Percentiles rank a stretch among this genome's conserved stretches.
Conservation (phyloP, 2,888 invertebrate genomes). For the Cephalotes varians region DNA sequence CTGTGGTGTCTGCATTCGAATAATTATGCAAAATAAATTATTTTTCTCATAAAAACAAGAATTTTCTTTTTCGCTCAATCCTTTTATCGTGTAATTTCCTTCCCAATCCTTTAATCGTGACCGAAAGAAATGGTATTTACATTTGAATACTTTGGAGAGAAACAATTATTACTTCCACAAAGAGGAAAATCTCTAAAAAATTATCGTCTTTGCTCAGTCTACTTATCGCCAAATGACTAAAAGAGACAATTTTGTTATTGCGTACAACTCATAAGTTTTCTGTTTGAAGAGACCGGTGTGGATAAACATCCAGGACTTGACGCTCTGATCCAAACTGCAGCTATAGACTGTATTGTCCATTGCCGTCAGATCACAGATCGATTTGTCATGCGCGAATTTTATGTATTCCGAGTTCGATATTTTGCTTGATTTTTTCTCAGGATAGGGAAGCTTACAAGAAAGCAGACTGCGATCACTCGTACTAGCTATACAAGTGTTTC, state of each 20-base stretch:
- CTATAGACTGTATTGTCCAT: slow-evolving; percentile 87
- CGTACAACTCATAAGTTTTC: slow-evolving; percentile 85
- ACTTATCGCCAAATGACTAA: slow-evolving; percentile 39
- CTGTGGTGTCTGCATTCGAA: no score
- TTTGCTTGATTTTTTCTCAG: slow-evolving; percentile 66
- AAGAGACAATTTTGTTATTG: slow-evolving; percentile 61
- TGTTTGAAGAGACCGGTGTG: slow-evolving; percentile 85
- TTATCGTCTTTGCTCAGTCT: slow-evolving; percentile 63
- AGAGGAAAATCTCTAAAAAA: no score
- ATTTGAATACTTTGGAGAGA: slow-evolving; percentile 9
- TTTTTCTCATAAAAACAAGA: no score
- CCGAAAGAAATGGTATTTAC: not conserved
- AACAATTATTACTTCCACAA: slow-evolving; percentile 8
- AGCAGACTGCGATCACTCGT: slow-evolving; percentile 88
- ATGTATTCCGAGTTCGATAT: slow-evolving; percentile 69
- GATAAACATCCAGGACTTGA: slow-evolving; percentile 87
- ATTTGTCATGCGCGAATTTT: slow-evolving; percentile 88
- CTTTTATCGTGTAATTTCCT: no score
- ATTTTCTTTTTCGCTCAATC: no score
- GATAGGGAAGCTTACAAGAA: slow-evolving; percentile 86
- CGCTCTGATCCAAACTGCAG: slow-evolving; percentile 88
- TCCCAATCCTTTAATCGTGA: no score
- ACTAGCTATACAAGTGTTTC: slow-evolving; percentile 87
- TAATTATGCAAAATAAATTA: no score
- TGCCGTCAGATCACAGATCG: slow-evolving; percentile 89